phyloP scores from a whole-genome alignment of 2,113 vertebrate species.

The Ivindomyrus marchei region DNA sequence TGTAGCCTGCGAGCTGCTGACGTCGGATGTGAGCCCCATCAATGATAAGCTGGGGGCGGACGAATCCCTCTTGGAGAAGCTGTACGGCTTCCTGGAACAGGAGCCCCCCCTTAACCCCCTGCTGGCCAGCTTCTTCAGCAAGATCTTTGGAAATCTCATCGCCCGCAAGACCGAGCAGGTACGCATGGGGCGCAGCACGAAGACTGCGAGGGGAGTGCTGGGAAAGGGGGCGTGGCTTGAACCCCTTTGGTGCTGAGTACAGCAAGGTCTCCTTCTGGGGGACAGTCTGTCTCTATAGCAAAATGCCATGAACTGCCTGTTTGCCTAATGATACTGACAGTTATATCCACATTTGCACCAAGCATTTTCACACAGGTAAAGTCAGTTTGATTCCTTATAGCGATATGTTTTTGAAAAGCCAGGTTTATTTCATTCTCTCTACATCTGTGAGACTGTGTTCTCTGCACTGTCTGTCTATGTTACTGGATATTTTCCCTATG shows the following conservation, averaged over 20 bases:
- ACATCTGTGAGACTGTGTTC: background rate
- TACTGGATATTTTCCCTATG: background rate
- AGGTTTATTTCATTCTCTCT: conserved; percentile 57
- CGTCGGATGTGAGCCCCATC: conserved; percentile 88
- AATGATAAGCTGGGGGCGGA: conserved; percentile 87
- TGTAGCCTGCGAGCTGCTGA: conserved; percentile 90
- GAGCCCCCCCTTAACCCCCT: conserved; percentile 88
- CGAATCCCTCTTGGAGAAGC: conserved; percentile 75
- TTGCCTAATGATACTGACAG: background rate
- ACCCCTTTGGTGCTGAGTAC: background rate
- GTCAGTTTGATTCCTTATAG: background rate
- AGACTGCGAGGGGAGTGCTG: background rate
- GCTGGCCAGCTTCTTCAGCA: conserved; percentile 97
- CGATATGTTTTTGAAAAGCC: conserved; percentile 28
- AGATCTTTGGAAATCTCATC: conserved; percentile 91
- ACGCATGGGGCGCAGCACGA: background rate
- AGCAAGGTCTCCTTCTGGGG: background rate
- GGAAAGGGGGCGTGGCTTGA: background rate
- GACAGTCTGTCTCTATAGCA: background rate
- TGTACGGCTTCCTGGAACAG: conserved; percentile 83
- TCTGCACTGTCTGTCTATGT: background rate
- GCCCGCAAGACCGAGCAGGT: conserved; percentile 94
- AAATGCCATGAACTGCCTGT: background rate
- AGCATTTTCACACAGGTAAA: background rate
- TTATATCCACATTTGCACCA: background rate